phyloP scores from a whole-genome alignment of 2,888 invertebrate species.

The Trachelus troglodyta region DNA sequence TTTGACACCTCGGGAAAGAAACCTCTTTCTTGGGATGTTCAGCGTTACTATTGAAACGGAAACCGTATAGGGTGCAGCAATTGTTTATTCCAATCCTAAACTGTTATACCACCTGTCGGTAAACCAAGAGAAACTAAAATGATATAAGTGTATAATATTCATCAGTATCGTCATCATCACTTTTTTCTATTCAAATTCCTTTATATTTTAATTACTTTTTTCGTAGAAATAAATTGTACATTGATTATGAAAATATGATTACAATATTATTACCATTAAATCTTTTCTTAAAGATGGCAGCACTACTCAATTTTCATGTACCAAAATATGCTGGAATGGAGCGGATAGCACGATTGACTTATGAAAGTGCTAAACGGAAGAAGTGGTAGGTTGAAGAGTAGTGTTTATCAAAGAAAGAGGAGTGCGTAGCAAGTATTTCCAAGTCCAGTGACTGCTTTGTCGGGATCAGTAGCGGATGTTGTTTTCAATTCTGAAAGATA shows the following conservation, averaged over 20 bases:
- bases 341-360: not conserved
- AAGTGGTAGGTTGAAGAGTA: not conserved
- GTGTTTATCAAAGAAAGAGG: not conserved
- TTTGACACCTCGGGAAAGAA: slow-evolving; percentile 56
- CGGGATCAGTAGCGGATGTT: not conserved
- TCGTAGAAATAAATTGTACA: not conserved
- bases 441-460: not conserved
- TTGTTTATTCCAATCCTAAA: not conserved
- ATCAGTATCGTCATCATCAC: not conserved
- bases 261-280: not conserved
- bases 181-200: not conserved
- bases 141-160: not conserved
- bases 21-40: slow-evolving; percentile 24
- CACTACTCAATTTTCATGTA: not conserved
- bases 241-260: not conserved
- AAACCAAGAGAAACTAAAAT: not conserved
- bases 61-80: slow-evolving; percentile 28
- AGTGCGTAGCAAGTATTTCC: not conserved
- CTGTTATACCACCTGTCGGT: not conserved
- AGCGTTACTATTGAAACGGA: slow-evolving; percentile 27
- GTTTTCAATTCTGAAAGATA: not conserved
- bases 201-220: not conserved
- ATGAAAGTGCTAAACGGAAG: not conserved
- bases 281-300: not conserved
- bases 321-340: not conserved